These are phyloP conservation scores for Sarcophaga bullata DNA, from an alignment of 1,140 invertebrate genomes.

Conservation along the genomic window DNA sequence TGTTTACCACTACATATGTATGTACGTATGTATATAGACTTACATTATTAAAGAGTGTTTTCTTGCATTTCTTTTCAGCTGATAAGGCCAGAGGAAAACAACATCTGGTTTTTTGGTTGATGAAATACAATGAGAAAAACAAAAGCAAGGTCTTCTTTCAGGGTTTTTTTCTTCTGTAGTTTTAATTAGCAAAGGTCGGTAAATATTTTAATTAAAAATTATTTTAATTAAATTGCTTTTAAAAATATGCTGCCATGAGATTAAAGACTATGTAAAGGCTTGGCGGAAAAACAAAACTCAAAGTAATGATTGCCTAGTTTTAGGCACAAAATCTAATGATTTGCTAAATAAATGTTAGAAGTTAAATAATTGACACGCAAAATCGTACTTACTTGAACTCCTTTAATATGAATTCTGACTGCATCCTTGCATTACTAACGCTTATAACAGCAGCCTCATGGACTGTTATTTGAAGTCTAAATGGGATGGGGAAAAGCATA, in stretches of 20 bases:
- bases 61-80: background rate
- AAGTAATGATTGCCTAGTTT: background rate
- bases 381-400: too few relatives aligned
- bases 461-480: too few relatives aligned
- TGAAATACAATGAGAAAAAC: slow-evolving; percentile 10
- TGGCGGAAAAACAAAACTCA: background rate
- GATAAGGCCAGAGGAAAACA: slow-evolving; percentile 19
- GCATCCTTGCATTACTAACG: too few relatives aligned
- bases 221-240: background rate
- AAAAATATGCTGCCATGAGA: background rate
- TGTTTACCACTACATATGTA: background rate
- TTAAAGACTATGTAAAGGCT: background rate
- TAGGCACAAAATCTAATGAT: background rate
- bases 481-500: too few relatives aligned
- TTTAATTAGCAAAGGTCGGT: background rate
- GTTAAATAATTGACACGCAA: too few relatives aligned
- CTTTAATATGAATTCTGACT: too few relatives aligned
- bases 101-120: slow-evolving; percentile 33
- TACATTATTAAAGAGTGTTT: background rate
- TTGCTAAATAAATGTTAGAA: too few relatives aligned
- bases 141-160: background rate
- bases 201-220: background rate
- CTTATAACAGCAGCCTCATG: too few relatives aligned
- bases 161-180: background rate
- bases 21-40: background rate